Conservation (phyloP, 2,888 invertebrate species). For the Eretmocerus hayati region DNA sequence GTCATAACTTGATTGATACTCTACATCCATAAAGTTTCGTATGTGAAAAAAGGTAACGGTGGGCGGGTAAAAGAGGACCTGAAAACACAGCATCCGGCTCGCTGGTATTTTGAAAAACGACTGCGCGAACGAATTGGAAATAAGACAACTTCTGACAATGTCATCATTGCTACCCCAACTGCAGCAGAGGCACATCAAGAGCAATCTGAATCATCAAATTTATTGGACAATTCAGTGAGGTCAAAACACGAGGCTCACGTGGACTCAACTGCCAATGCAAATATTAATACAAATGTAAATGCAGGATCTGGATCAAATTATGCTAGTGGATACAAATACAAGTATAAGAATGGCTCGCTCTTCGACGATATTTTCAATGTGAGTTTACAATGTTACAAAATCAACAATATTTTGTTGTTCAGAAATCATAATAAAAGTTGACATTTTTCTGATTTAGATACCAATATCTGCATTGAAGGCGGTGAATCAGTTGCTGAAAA, state of each 20-base stretch:
- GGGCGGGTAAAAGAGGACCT: not conserved
- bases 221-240: not conserved
- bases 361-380: constrained; percentile 61
- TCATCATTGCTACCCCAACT: constrained; percentile 1
- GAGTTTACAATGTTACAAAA: constrained; percentile 34
- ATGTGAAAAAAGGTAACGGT: not conserved
- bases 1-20: no score
- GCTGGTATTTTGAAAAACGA: constrained; percentile 33
- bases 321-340: not conserved
- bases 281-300: not conserved
- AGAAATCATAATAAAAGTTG: not conserved
- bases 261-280: not conserved
- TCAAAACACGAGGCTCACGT: not conserved
- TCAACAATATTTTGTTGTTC: not conserved
- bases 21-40: constrained; percentile 1
- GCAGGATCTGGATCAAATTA: not conserved
- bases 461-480: constrained; percentile 61
- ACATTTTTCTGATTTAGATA: constrained; percentile 49
- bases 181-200: not conserved
- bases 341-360: constrained; percentile 32
- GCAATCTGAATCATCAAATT: not conserved
- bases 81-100: constrained; percentile 22
- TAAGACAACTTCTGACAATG: constrained; percentile 9
- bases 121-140: constrained; percentile 24
- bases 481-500: constrained; percentile 58